These are phyloP conservation scores for Sebastes schlegelii DNA, from an alignment of 2,113 vertebrate species.

Conservation along the genomic window DNA sequence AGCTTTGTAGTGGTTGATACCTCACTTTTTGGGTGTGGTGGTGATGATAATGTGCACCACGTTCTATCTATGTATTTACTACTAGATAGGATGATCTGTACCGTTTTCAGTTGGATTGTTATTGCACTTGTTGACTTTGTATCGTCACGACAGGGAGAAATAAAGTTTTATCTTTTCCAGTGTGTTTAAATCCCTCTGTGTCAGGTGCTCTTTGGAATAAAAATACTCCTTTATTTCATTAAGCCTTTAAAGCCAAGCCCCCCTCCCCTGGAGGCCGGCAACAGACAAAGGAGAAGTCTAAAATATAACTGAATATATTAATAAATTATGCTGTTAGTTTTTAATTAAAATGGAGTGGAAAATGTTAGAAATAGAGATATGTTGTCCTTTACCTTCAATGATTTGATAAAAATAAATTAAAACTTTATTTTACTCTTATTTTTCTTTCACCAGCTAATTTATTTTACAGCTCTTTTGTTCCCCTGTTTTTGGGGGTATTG, in stretches of 20 bases:
- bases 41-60: constrained; percentile 59
- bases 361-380: not conserved
- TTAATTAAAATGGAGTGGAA: not conserved
- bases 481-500: not conserved
- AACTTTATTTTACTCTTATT: too few relatives aligned
- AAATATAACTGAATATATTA: not conserved
- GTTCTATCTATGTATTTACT: constrained; percentile 79
- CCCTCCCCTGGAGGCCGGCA: not conserved
- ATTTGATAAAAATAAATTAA: not conserved
- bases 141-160: constrained; percentile 83
- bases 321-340: not conserved
- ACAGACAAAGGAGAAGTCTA: not conserved
- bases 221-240: not conserved
- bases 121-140: constrained; percentile 87
- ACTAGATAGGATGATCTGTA: constrained; percentile 78
- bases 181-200: constrained; percentile 79
- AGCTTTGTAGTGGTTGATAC: constrained; percentile 81
- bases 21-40: constrained; percentile 78
- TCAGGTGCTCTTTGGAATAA: constrained; percentile 41
- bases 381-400: not conserved
- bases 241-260: constrained; percentile 13
- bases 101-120: constrained; percentile 78
- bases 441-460: not conserved
- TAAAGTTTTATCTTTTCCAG: constrained; percentile 86
- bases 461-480: not conserved